These are phyloP conservation scores for Holcopasites calliopsidis DNA, from an alignment of 1,140 invertebrate species.

Conservation along the genomic window DNA sequence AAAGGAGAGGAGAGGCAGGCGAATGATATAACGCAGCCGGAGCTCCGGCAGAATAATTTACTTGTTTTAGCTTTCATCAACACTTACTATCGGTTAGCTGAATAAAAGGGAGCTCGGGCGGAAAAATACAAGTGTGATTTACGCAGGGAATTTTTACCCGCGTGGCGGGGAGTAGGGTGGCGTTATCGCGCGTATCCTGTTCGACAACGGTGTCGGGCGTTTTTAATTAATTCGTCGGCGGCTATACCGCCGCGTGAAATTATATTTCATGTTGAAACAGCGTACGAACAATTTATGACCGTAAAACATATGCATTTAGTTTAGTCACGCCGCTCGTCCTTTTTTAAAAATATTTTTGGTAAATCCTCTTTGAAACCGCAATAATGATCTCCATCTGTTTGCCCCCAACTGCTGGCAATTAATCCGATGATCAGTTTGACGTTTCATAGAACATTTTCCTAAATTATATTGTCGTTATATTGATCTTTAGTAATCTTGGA, in stretches of 20 bases:
- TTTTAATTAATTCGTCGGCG: constrained; percentile 41
- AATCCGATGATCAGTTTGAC: too few relatives aligned
- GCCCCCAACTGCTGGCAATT: too few relatives aligned
- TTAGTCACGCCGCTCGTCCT: too few relatives aligned
- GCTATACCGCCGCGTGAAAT: not conserved
- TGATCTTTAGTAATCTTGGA: too few relatives aligned
- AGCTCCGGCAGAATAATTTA: too few relatives aligned
- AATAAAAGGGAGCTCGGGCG: not conserved
- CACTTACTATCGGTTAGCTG: too few relatives aligned
- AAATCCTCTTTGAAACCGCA: not conserved
- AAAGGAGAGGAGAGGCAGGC: too few relatives aligned
- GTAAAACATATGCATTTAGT: not conserved
- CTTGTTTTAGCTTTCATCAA: too few relatives aligned
- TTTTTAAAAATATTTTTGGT: not conserved
- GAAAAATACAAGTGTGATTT: not conserved
- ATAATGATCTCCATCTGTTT: not conserved
- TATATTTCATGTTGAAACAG: constrained; percentile 26
- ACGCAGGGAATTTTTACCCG: not conserved
- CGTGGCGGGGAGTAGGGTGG: too few relatives aligned
- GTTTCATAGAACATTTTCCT: too few relatives aligned
- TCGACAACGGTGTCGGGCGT: constrained; percentile 12
- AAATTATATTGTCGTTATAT: too few relatives aligned
- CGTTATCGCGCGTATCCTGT: not conserved
- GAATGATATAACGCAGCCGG: too few relatives aligned
- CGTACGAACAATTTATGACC: not conserved